A percentile compares a stretch with the other conserved stretches of the same genome.
Conservation (phyloP, 2,797 vertebrate species). For the Tapirus indicus region DNA sequence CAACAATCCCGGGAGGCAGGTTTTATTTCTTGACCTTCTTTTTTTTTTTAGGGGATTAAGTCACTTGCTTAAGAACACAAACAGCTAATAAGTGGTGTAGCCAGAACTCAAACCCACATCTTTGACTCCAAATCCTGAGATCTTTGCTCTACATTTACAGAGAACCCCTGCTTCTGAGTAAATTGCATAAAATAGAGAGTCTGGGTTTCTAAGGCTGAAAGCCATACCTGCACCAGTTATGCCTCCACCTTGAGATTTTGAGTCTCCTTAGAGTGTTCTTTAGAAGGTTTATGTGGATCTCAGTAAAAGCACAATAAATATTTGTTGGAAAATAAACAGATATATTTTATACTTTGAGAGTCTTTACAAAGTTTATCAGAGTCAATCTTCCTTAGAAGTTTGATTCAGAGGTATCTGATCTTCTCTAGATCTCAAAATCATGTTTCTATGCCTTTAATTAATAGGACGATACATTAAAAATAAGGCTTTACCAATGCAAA, state of each 20-base stretch:
- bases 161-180: not conserved
- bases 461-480: not conserved
- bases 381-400: slow-evolving; percentile 1
- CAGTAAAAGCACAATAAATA: slow-evolving; percentile 17
- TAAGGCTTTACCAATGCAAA: not conserved
- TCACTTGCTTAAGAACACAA: slow-evolving; percentile 69
- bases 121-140: slow-evolving; percentile 47
- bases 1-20: slow-evolving; percentile 28
- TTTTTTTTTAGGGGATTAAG: slow-evolving; percentile 55
- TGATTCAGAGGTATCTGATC: not conserved
- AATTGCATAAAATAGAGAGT: not conserved
- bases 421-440: slow-evolving; percentile 2
- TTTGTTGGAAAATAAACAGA: slow-evolving; percentile 12
- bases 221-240: not conserved
- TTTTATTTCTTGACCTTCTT: slow-evolving; percentile 57
- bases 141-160: slow-evolving; percentile 18
- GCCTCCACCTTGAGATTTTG: not conserved
- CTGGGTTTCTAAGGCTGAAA: not conserved
- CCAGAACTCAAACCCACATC: not conserved
- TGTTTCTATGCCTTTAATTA: not conserved
- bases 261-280: not conserved
- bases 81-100: slow-evolving; percentile 35
- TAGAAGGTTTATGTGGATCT: not conserved
- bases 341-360: not conserved
- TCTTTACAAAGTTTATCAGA: slow-evolving; percentile 1